Base-by-base conservation (phyloP, 2,113 vertebrate species). In the Paralichthys olivaceus region DNA sequence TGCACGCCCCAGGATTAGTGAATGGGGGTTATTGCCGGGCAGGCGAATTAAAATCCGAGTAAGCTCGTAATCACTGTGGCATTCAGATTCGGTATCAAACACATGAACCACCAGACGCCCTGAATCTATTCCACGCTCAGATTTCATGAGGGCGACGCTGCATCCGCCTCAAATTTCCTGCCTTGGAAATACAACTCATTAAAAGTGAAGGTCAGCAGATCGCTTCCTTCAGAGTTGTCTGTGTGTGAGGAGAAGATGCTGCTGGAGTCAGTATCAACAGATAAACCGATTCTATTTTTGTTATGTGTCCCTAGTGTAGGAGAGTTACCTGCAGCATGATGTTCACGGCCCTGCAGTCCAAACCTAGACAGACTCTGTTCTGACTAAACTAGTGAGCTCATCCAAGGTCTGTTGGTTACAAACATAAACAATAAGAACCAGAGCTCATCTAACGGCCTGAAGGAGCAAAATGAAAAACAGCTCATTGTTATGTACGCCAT, bases 1-100 rank as follows among this genome's bases (percentile, higher is more conserved):
- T 65, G 62, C 68, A 56, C 56, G n/a, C 28, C 68, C 43, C 37
- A 81, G 78, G 89, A 87, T 89, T 88, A 87, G 51, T 61, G 80
- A 62, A 73, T 8, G 28, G 34, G 76, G 11, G 76, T 75, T 84
- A 64, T 51, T 26, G 19, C 28, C 6, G 2, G 59, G 17, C 77
- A 79, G 43, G 76, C 45, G 51, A 90, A 89, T 88, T 88, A 69
- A 91, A 91, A 58, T 79, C 68, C 5, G 2, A 17, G 49, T 90
- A 87, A 90, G 79, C 88, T 80, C 40, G 79, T 90, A 89, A 92
- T 90, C 88, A 77, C 77, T 6, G 37, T 60, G 66, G 76, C 83
- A 76, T 84, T 91, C 83, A 53, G 25, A 84, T 77, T 68, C 77
- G 60, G 81, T 80, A 8, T 43, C 49, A 72, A 66, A 64, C 29